phyloP scores from a whole-genome alignment of 2,113 vertebrate species.

The Euleptes europaea region DNA sequence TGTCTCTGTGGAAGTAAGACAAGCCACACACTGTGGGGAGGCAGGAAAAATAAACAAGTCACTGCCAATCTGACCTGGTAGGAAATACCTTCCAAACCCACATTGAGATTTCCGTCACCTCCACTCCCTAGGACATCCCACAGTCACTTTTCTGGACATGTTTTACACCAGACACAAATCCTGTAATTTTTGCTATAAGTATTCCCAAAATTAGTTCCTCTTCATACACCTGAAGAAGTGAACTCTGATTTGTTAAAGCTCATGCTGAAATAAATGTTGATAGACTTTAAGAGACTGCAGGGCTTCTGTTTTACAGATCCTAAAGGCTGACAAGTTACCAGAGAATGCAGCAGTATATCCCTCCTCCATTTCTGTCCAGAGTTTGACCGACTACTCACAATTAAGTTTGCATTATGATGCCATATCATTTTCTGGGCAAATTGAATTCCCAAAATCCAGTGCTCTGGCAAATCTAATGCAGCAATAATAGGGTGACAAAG shows the following conservation, averaged over 20 bases:
- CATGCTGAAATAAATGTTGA: too few species aligned
- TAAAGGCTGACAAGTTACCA: not conserved
- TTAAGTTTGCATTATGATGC: slow-evolving; percentile 3
- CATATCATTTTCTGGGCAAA: slow-evolving; percentile 9
- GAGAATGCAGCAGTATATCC: not conserved
- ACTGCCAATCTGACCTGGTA: not conserved
- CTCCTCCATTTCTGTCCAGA: not conserved
- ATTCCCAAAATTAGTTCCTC: too few species aligned
- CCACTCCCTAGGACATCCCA: too few species aligned
- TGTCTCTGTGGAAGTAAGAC: too few species aligned
- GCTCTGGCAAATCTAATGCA: slow-evolving; percentile 7
- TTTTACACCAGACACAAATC: not conserved
- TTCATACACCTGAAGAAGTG: too few species aligned
- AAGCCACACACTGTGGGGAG: too few species aligned
- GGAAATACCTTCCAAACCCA: not conserved
- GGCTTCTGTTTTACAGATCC: too few species aligned
- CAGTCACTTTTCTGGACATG: not conserved
- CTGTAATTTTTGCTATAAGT: too few species aligned
- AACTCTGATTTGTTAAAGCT: too few species aligned
- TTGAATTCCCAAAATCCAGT: slow-evolving; percentile 10
- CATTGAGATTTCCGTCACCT: not conserved
- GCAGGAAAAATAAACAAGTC: not conserved
- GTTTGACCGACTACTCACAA: not conserved
- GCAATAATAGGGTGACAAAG: not conserved
- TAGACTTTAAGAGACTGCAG: too few species aligned